Base-by-base conservation (phyloP, 2,113 vertebrate genomes). In the Psilopogon haemacephalus region DNA sequence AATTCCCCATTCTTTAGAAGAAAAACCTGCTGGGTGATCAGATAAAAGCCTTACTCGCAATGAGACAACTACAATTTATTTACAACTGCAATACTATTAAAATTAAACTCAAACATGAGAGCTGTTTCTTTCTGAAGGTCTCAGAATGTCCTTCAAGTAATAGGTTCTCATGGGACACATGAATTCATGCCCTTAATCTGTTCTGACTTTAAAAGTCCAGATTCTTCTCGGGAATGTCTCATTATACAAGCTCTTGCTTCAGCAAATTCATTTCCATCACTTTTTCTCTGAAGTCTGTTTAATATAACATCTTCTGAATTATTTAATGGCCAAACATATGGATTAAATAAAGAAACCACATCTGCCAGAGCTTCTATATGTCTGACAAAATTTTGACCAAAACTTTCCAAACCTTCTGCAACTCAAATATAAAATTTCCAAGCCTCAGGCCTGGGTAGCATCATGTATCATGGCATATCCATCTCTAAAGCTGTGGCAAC, bases 271-370 rank as follows among this genome's bases (percentile, higher is more conserved):
- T 84, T 96, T 74, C 84, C 86, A 90, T 87, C 94, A 82, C 58
- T 94, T 94, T 94, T 87, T 85, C 89, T 95, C 91, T 94, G 89
- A 94, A 92, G 82, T 89, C 87, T 94, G 84, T 86, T 96, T 96
- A 96, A 94, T 96, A 83, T 77, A 93, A 89, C 81, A 59, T 79
- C 89, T 85, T 71, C 79, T 96, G 91, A 94, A 96, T 94, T 94
- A 96, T 96, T 96, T 96, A 96, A 91, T 91, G 85, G 48, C 56
- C 96, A 96, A 96, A 96, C 82, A 94, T 94, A 85, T 86, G 91
- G 87, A 92, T 94, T 94, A 92, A 95, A 92, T 77, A 95, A 96
- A 93, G 89, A 89, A 96, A 95, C 96, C 60, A 87, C 40, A 89
- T 76, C 64, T 82, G 68, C 68, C 54, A 80, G 78, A 85, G 10